Percentiles rank a stretch among this genome's conserved stretches.
phyloP scores from a whole-genome alignment of 2,797 vertebrate species.

The Myotis daubentonii region DNA sequence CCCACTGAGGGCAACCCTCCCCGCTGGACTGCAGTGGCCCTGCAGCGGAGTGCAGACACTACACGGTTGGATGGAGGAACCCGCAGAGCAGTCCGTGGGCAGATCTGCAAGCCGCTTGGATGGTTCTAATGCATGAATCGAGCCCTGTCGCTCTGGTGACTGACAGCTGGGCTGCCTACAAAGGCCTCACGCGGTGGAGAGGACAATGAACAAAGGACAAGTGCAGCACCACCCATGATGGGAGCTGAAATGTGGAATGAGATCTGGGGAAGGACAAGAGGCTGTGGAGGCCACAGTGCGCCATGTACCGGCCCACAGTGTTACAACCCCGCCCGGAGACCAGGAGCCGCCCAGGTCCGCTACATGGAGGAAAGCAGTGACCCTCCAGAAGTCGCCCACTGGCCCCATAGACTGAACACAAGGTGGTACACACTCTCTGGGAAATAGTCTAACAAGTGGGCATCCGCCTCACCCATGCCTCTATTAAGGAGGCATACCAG shows the following conservation, averaged over 20 bases:
- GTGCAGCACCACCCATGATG: background rate
- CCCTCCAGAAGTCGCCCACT: background rate
- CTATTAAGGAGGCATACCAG: background rate
- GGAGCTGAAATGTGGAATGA: background rate
- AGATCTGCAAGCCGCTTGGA: background rate
- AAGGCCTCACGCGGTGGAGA: background rate
- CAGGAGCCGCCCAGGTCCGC: background rate
- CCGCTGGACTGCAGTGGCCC: background rate
- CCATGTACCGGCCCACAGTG: background rate
- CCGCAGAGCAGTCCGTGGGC: background rate
- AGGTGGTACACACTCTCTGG: background rate
- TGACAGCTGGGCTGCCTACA: background rate
- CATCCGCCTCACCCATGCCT: background rate
- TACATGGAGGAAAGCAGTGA: background rate
- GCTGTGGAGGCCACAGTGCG: background rate
- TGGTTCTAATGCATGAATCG: background rate
- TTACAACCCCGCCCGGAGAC: background rate
- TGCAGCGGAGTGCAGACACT: background rate
- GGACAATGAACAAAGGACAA: background rate
- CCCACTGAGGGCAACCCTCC: background rate
- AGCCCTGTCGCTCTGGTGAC: background rate
- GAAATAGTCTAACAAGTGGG: background rate
- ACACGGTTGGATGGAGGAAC: background rate
- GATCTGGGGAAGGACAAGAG: background rate
- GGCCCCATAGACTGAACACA: background rate